Base-by-base conservation (phyloP, 1,140 invertebrate genomes). In the Hylaeus anthracinus region DNA sequence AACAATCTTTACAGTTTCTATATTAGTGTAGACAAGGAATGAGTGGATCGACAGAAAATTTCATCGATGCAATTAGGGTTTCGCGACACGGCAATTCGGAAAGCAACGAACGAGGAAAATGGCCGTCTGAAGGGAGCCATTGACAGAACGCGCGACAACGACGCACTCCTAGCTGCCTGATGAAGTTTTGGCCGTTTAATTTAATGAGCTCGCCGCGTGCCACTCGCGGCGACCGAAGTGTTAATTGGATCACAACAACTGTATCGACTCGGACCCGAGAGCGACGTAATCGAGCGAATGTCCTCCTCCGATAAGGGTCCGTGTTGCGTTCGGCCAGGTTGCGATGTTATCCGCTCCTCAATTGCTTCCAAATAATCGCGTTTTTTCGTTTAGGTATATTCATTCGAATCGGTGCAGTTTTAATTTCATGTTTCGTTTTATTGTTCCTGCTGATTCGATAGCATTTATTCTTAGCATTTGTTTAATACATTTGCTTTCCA, bases 221-320 rank as follows among this genome's bases (percentile, higher is more conserved):
- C n/a, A 75, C 39, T 66, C 53, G 74, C 14, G 41, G 65, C 43
- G 48, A 58, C 8, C 43, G 10, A 58, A 69, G 64, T 45, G 53
- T 76, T 76, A 76, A 76, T 76, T 76, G 65, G 41, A 69, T 60
- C 65, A 12, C 55, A 43, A 43, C 53, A 69, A 76, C 69, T 69
- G 65, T 69, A 69, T 76, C 74, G 74, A 58, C 51, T 55, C 64
- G 39, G 53, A 9, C 2, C 41, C 2, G 43, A n/a, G 65, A 64
- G 37, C 74, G 43, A 43, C 56, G 53, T 51, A 69, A 69, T 76
- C 55, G 26, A 69, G 64, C 65, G 64, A 60, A 60, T 69, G 10
- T 69, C 67, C 67, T 56, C 53, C 43, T 43, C 14, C n/a, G 66
- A 60, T 39, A 55, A 69, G 43, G 43, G 4, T 39, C 15, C 60